phyloP scores from a whole-genome alignment of 2,113 vertebrate species.

The Anser cygnoides region DNA sequence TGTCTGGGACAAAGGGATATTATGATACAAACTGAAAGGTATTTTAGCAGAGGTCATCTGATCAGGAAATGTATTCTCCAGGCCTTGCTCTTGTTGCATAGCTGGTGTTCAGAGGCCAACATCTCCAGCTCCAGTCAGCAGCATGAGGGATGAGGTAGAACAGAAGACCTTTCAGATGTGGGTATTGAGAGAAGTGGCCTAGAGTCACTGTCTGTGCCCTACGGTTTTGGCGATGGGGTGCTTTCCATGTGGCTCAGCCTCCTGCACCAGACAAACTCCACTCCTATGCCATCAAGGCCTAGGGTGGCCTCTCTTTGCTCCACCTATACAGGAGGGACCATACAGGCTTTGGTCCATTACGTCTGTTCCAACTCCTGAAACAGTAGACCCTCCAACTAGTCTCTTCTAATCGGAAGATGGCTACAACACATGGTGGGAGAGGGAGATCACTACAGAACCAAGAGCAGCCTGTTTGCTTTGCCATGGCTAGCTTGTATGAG shows the following conservation, averaged over 20 bases:
- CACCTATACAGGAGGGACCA: neutral
- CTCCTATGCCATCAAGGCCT: neutral
- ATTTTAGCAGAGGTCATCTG: neutral
- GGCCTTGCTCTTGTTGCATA: neutral
- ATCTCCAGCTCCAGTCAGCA: neutral
- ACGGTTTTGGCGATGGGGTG: neutral
- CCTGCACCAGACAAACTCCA: neutral
- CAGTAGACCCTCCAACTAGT: neutral
- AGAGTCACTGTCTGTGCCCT: neutral
- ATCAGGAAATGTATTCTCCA: neutral
- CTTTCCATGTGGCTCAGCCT: neutral
- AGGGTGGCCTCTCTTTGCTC: neutral
- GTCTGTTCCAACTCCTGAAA: neutral
- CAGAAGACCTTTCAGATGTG: neutral
- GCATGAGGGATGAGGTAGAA: neutral
- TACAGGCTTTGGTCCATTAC: neutral
- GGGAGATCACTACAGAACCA: neutral
- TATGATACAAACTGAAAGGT: neutral
- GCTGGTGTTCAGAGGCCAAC: neutral
- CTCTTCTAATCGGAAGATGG: neutral
- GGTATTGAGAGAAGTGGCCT: neutral
- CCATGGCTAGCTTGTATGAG: neutral
- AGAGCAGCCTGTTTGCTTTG: neutral
- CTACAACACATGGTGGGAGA: neutral
- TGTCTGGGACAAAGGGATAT: slow-evolving; percentile 13